phyloP scores from a whole-genome alignment of 2,113 vertebrate genomes.

The Prunella fulvescens region DNA sequence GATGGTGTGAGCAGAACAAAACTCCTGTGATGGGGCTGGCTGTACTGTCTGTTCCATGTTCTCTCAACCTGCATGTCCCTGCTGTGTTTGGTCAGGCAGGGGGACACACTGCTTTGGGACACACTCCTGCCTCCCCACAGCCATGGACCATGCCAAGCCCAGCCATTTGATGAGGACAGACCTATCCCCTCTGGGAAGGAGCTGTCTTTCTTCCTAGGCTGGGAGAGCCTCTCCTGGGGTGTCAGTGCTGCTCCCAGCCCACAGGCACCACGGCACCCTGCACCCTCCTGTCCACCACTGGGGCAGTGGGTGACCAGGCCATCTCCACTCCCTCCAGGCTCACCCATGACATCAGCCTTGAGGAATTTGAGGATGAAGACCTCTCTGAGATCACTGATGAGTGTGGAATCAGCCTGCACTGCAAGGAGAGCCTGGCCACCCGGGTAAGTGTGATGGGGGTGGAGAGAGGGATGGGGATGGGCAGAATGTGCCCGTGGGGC shows the following conservation, averaged over 20 bases:
- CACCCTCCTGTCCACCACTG: background rate
- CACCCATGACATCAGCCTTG: conserved; percentile 96
- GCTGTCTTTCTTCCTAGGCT: background rate
- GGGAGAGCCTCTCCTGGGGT: fast-evolving
- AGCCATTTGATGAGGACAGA: fast-evolving
- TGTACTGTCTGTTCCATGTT: background rate
- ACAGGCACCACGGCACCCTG: background rate
- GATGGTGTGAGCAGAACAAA: background rate
- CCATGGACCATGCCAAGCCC: background rate
- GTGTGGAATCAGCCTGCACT: conserved; percentile 90
- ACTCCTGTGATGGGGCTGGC: background rate
- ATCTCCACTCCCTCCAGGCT: conserved; percentile 76
- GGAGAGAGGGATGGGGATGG: background rate
- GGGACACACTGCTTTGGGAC: background rate
- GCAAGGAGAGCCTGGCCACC: conserved; percentile 83
- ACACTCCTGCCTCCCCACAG: background rate
- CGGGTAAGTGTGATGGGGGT: conserved; percentile 71
- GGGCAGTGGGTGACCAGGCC: background rate
- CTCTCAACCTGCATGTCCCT: background rate
- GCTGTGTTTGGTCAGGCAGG: background rate
- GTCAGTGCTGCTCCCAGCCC: background rate
- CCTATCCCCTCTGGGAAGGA: background rate
- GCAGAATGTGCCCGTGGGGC: background rate
- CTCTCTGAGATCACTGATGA: conserved; percentile 96
- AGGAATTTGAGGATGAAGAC: conserved; percentile 98